These are phyloP conservation scores for Agrochola lychnidis DNA, from an alignment of 2,888 invertebrate genomes.

Conservation along the genomic window DNA sequence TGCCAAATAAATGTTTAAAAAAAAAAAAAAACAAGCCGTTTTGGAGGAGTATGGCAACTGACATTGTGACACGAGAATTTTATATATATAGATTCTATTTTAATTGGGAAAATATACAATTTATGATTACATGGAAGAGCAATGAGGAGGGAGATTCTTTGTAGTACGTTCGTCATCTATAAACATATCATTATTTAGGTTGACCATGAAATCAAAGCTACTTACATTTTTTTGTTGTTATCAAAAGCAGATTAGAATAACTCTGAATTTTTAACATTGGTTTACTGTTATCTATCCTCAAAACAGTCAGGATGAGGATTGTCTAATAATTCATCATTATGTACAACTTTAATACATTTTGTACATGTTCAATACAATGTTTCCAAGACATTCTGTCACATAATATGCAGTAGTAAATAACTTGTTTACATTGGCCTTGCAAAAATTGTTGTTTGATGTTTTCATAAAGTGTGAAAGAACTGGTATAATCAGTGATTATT, in stretches of 20 bases:
- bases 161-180: neutral
- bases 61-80: no score
- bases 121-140: neutral
- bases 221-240: neutral
- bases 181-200: neutral
- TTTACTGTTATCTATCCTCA: slow-evolving; percentile 2
- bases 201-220: neutral
- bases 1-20: no score
- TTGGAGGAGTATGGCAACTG: no score
- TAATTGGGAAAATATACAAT: neutral
- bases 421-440: slow-evolving; percentile 42
- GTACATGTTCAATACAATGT: slow-evolving; percentile 29
- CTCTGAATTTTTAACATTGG: neutral
- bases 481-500: slow-evolving; percentile 38
- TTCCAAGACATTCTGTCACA: neutral
- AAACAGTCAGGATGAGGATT: neutral
- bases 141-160: neutral
- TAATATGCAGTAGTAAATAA: slow-evolving; percentile 27
- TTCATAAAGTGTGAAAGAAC: slow-evolving; percentile 34
- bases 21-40: no score
- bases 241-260: neutral
- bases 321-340: neutral
- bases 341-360: slow-evolving; percentile 23
- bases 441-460: slow-evolving; percentile 42
- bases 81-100: no score